These are phyloP conservation scores for Scaptomyza montana DNA, from an alignment of 1,140 invertebrate species.

Conservation along the genomic window DNA sequence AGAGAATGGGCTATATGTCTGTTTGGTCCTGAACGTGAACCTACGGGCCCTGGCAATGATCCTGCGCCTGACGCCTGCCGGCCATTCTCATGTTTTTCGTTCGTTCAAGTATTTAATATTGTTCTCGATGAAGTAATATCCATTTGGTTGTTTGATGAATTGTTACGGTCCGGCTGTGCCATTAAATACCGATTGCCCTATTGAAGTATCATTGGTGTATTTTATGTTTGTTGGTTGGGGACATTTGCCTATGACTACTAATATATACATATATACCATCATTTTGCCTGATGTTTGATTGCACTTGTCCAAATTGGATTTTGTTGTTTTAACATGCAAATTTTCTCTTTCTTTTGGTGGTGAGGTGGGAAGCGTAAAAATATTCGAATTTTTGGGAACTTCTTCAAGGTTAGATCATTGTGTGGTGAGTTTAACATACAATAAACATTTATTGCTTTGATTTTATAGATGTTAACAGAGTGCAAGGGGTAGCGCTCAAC, in stretches of 20 bases:
- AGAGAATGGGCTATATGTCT: background rate
- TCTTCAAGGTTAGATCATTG: background rate
- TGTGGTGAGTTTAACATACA: background rate
- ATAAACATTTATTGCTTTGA: background rate
- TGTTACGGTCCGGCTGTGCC: slow-evolving; percentile 61
- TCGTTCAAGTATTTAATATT: slow-evolving; percentile 82
- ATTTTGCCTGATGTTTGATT: slow-evolving; percentile 38
- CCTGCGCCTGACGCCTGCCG: slow-evolving; percentile 20
- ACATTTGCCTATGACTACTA: slow-evolving; percentile 9
- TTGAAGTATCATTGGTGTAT: slow-evolving; percentile 67
- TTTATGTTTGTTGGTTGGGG: background rate
- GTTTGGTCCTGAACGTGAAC: slow-evolving; percentile 11
- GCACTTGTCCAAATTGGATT: slow-evolving; percentile 26
- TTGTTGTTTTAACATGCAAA: slow-evolving; percentile 31
- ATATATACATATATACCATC: slow-evolving; percentile 1
- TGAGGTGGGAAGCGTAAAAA: slow-evolving; percentile 24
- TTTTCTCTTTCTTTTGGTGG: background rate
- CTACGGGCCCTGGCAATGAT: background rate
- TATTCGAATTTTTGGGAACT: slow-evolving; percentile 11
- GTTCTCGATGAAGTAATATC: slow-evolving; percentile 81
- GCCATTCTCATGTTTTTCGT: slow-evolving; percentile 63
- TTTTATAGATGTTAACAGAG: background rate
- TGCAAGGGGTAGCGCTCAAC: background rate
- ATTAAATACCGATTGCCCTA: slow-evolving; percentile 63
- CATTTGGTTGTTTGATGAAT: slow-evolving; percentile 79